Evolutionary conservation across 2,888 invertebrate genomes (phyloP), one percentile per base, ranked within the genome.

Genomic region (Petrophora chlorosata): DNA sequence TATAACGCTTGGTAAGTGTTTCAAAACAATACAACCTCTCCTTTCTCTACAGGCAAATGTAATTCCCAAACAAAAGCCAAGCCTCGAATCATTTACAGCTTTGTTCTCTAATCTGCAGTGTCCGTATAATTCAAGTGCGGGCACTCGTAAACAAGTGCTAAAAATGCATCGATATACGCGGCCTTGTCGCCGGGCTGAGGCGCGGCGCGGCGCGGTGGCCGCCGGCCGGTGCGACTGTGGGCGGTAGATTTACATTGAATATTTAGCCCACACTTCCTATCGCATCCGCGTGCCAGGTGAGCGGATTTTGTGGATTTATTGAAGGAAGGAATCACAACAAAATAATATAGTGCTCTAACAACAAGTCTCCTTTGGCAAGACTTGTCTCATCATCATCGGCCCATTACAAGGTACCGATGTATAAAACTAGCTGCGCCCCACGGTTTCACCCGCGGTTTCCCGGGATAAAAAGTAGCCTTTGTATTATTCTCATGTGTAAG

Each of bases 161-260:
- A 61, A 58, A 61, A 58, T 61, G 59, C 59, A 56, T 57, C 56
- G 59, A 61, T 59, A 55, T 30, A 45, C 36, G 35, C 5, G 22
- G 26, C 41, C 7, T 9, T 30, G 29, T 28, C 45, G 40, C 48
- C 49, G 41, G 53, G 49, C 35, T 35, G 53, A 40, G 19, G n/a
- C 29, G 32, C n/a, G n/a, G n/a, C n/a, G n/a, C n/a, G 22, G 26
- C 41, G 22, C 15, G 34, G 29, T 28, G 48, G 40, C 48, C 49
- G 41, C n/a, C n/a, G 53, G 49, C 35, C 38, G 53, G 42, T 19
- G n/a, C 29, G 32, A 40, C 16, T 9, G 58, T 53, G 55, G 58
- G 61, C 46, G 53, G 23, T 5, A 28, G 34, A 56, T 57, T 57
- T 59, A 40, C 55, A 59, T 61, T 49, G 61, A 52, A 61, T 61